Evolutionary conservation across 2,888 invertebrate species (phyloP).

Genomic region (Drosophila merina): DNA sequence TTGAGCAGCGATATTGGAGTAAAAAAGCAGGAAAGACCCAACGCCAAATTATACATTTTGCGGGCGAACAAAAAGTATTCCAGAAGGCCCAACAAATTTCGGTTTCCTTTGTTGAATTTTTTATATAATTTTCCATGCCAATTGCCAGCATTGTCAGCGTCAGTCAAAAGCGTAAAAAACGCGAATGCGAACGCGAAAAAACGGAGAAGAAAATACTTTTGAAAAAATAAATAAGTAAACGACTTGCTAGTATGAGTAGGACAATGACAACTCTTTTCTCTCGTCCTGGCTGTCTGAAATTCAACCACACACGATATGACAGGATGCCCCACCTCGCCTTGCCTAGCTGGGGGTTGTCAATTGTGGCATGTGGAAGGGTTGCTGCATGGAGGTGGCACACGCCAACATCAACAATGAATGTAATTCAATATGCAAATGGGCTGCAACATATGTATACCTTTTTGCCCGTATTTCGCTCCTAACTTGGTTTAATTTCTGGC

Average conservation of each 20-base stretch:
- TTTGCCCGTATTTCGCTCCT: constrained; percentile 50
- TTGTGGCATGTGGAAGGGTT: constrained; percentile 5
- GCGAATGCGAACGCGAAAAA: background rate
- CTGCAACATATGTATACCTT: constrained; percentile 67
- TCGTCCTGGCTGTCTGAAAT: constrained; percentile 11
- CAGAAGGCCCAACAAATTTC: constrained; percentile 15
- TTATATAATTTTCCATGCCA: constrained; percentile 65
- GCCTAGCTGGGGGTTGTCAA: constrained; percentile 4
- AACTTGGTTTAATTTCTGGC: constrained; percentile 16
- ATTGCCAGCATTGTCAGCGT: constrained; percentile 75
- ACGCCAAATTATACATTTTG: constrained; percentile 14
- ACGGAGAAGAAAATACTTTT: constrained; percentile 18
- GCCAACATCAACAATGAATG: constrained; percentile 72
- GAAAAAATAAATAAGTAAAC: constrained; percentile 41
- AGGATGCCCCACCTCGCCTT: background rate
- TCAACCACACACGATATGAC: constrained; percentile 21
- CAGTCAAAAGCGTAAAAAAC: constrained; percentile 65
- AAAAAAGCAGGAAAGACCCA: constrained; percentile 9
- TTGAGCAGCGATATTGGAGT: constrained; percentile 27
- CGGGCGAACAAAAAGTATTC: background rate
- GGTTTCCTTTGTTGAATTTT: constrained; percentile 66
- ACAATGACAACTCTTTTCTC: constrained; percentile 38
- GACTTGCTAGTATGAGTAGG: constrained; percentile 32
- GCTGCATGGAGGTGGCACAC: constrained; percentile 48
- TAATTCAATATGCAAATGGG: constrained; percentile 79